These are phyloP conservation scores for Forbesichthys agassizii DNA, from an alignment of 2,113 vertebrate genomes.

Conservation along the genomic window DNA sequence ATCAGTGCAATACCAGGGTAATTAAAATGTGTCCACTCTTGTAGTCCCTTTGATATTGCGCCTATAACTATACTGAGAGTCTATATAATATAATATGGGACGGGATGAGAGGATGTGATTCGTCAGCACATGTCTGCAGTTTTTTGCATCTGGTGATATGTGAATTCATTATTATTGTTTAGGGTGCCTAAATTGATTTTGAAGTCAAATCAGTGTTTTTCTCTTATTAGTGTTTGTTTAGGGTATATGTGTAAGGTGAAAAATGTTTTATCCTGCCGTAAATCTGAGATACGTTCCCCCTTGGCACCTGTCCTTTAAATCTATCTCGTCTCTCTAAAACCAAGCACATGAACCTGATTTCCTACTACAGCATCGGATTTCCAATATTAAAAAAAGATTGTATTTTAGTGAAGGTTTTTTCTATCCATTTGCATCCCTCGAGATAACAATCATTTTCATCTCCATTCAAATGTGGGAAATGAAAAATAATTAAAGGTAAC, in stretches of 20 bases:
- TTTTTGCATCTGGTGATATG: constrained; percentile 33
- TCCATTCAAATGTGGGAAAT: too few relatives aligned
- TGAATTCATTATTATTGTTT: background rate
- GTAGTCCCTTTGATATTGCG: constrained; percentile 50
- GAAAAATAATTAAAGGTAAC: too few relatives aligned
- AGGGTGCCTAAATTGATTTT: background rate
- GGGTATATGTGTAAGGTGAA: background rate
- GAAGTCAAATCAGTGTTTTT: background rate
- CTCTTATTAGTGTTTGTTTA: constrained; percentile 6
- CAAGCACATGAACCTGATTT: background rate
- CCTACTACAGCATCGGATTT: background rate
- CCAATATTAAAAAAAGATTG: background rate
- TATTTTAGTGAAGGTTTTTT: background rate
- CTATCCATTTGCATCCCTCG: background rate
- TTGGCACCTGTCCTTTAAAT: background rate
- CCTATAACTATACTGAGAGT: constrained; percentile 49
- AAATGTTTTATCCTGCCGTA: background rate
- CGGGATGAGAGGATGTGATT: constrained; percentile 51
- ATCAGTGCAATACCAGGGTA: constrained; percentile 39
- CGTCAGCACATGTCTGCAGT: constrained; percentile 46
- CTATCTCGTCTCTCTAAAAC: background rate
- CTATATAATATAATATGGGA: constrained; percentile 34
- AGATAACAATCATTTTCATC: too few relatives aligned
- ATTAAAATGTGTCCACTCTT: constrained; percentile 51
- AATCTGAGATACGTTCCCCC: background rate